Base-by-base conservation (phyloP, 2,888 invertebrate genomes). In the Macrophya annulata region DNA sequence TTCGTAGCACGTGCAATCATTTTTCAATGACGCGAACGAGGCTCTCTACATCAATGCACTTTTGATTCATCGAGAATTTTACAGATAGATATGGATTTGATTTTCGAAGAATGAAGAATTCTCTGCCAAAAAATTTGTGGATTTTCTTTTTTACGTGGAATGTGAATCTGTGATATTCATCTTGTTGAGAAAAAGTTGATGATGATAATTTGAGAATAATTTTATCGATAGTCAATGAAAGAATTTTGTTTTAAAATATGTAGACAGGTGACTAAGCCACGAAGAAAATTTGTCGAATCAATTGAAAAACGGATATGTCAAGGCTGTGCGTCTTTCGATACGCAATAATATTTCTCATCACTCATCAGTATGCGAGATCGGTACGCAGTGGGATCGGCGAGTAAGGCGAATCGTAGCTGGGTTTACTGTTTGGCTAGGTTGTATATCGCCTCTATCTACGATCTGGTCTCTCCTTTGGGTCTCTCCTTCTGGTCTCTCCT, bases 391-490 rank as follows among this genome's bases (percentile, higher is more conserved):
- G 83, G 10, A 71, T 48, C 83, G 83, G 45, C 48, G 48, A 71
- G 83, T 71, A 68, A 83, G 83, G 83, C 68, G 83, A 62, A 68
- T 83, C 83, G 83, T 83, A 51, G 68, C 83, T 55, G 83, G 83
- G 74, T 85, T 85, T 85, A 86, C 86, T 86, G 86, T 86, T 85
- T 76, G 82, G 82, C 81, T 86, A 79, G 84, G 85, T 59, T 86
- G 86, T 86, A 86, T 71, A 86, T 86, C 85, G 86, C 82, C 59
- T 84, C 84, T 86, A 86, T 86, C 86, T 86, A 51, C 86, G 74
- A 86, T 86, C 86, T 86, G 76, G 85, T 86, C 85, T 85, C 81
- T 59, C 74, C 83, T 84, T 84, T 43, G 71, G 59, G 45, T 71
- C 74, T 84, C 77, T 84, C 79, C 25, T 84, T 74, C 59, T 84